These are phyloP conservation scores for Incurvaria masculella DNA, from an alignment of 2,888 invertebrate genomes.

Conservation along the genomic window DNA sequence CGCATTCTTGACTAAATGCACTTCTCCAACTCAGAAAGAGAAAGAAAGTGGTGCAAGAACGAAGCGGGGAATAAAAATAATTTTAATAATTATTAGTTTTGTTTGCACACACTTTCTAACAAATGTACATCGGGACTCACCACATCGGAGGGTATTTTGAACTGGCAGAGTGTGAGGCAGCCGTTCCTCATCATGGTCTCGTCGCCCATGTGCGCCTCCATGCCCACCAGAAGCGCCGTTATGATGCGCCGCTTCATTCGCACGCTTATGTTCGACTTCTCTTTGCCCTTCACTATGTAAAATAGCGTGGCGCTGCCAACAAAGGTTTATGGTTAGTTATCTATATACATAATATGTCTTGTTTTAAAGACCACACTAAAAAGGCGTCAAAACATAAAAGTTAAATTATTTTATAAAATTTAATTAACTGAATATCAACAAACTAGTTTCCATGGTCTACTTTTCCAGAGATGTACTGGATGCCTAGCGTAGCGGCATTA, in stretches of 20 bases:
- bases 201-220: slow-evolving; percentile 81
- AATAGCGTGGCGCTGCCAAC: slow-evolving; percentile 90
- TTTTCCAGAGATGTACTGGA: no score
- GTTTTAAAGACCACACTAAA: no score
- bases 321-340: no score
- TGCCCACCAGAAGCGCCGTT: slow-evolving; percentile 79
- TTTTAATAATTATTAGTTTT: neutral
- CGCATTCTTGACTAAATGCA: no score
- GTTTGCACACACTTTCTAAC: neutral
- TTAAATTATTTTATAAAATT: slow-evolving; percentile 10
- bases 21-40: no score
- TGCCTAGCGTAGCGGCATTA: no score
- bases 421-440: slow-evolving; percentile 3
- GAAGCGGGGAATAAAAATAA: slow-evolving; percentile 19
- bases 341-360: no score
- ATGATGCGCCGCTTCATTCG: slow-evolving; percentile 78
- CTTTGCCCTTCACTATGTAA: slow-evolving; percentile 89
- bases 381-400: slow-evolving; percentile 1
- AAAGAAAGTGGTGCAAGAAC: no score
- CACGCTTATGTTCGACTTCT: slow-evolving; percentile 68
- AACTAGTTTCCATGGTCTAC: no score
- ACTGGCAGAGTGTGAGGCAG: slow-evolving; percentile 91
- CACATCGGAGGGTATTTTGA: slow-evolving; percentile 93
- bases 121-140: slow-evolving; percentile 48
- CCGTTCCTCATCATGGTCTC: slow-evolving; percentile 96